phyloP scores from a whole-genome alignment of 2,888 invertebrate genomes.

The Eretmocerus hayati region DNA sequence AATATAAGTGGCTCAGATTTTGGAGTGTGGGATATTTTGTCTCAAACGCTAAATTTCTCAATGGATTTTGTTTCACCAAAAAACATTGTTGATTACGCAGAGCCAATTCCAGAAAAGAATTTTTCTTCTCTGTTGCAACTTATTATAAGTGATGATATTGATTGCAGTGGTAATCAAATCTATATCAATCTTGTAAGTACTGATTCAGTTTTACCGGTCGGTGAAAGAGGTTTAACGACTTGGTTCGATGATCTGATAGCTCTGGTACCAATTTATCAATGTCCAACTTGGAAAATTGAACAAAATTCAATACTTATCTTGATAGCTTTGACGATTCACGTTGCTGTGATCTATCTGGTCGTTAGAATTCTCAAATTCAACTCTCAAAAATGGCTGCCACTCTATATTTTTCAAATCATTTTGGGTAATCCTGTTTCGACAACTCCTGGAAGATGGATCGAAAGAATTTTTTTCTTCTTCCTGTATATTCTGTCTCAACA shows the following conservation, averaged over 20 bases:
- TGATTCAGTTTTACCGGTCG: background rate
- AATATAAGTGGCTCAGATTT: conserved; percentile 2
- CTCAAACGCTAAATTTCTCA: background rate
- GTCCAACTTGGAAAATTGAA: background rate
- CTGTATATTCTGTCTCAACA: background rate
- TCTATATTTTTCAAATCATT: background rate
- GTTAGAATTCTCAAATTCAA: conserved; percentile 11
- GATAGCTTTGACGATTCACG: background rate
- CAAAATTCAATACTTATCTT: background rate
- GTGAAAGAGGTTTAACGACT: background rate
- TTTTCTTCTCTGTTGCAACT: background rate
- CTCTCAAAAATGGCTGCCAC: background rate
- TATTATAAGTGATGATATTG: background rate
- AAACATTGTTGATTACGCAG: background rate
- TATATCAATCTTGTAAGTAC: background rate
- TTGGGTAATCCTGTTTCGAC: background rate
- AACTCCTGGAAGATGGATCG: background rate
- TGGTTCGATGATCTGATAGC: background rate
- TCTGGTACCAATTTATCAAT: background rate
- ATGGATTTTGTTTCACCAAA: background rate
- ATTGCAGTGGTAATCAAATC: conserved; percentile 1
- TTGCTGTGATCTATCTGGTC: conserved; percentile 7
- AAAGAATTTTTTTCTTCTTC: background rate
- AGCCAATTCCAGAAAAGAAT: background rate
- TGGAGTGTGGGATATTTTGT: background rate